Conservation (phyloP, 2,888 invertebrate genomes). For the Ceriagrion tenellum region DNA sequence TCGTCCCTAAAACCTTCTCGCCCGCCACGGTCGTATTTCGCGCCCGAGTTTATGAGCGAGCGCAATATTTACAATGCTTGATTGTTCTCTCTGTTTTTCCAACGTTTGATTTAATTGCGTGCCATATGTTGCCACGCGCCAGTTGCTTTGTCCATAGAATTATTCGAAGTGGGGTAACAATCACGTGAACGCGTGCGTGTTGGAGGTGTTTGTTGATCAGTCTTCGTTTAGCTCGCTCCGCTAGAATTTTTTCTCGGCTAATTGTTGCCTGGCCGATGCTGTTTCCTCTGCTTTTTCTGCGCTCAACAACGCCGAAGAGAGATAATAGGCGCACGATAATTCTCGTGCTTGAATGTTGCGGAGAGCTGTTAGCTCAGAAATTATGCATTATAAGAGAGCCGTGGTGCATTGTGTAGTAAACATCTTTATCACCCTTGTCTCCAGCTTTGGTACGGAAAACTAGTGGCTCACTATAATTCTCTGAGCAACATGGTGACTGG, state of each 20-base stretch:
- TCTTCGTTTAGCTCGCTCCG: not conserved
- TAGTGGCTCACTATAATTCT: not conserved
- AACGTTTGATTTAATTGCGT: not conserved
- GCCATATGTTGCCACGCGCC: conserved; percentile 6
- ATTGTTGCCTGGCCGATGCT: not conserved
- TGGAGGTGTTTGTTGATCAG: not conserved
- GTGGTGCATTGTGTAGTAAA: not conserved
- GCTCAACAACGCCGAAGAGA: not conserved
- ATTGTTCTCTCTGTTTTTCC: conserved; percentile 15
- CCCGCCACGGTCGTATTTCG: not conserved
- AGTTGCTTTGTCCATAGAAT: not conserved
- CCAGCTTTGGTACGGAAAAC: not conserved
- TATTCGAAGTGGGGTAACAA: not conserved
- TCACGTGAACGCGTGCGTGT: not conserved
- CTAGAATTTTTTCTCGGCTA: not conserved
- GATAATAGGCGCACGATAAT: not conserved
- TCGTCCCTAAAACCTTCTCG: not conserved
- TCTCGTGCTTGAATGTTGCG: not conserved
- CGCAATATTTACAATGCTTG: conserved; percentile 22
- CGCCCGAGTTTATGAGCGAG: conserved; percentile 28
- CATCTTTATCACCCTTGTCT: not conserved
- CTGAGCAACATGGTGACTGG: not conserved
- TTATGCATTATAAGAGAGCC: not conserved
- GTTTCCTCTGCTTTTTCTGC: not conserved
- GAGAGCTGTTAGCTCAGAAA: not conserved